Base-by-base conservation (phyloP, 2,113 vertebrate species). In the Calidris pygmaea region DNA sequence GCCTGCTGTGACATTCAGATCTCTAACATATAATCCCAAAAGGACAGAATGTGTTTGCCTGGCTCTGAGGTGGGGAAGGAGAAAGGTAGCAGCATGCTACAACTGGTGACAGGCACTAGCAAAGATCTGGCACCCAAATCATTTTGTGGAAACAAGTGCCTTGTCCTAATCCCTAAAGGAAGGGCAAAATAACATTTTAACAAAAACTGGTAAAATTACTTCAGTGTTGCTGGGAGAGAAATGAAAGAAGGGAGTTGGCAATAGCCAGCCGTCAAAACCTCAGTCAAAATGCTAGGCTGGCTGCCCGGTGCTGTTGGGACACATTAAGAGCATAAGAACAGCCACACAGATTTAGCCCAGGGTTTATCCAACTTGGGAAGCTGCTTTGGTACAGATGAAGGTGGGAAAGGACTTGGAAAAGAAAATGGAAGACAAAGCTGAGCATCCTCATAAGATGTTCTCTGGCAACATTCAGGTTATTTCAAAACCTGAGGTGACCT, bases 1-100 rank as follows among this genome's bases (percentile, higher is more conserved):
- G 95, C 95, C 95, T 95, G 94, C 95, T 93, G 94, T 93, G 95
- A 83, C 94, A 77, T 96, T 95, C 93, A 92, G 59, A 52, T 66
- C 89, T 73, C 71, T 29, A 21, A 77, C 67, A 76, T 82, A 29
- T 80, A 89, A 91, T 83, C 48, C 66, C 50, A 55, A 72, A 93
- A 73, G 94, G 71, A 78, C 88, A 95, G 35, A 89, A 83, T 47
- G 52, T 52, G n/a, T 81, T 82, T 89, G 34, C 37, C 35, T 76
- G 87, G 43, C 56, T 65, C 52, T 6, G 73, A 91, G 90, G 55
- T 63, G 27, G n/a, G 63, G n/a, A 94, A 85, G 55, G 78, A 91
- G 59, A 67, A 89, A 95, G 76, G 93, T 15, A 83, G 68, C 50
- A 73, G 70, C 66, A 45, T 30, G 3, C 8, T 55, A 4, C 52